Percentiles rank a stretch among this genome's conserved stretches.
phyloP scores from a whole-genome alignment of 2,797 vertebrate species.

The Halcyon badia region DNA sequence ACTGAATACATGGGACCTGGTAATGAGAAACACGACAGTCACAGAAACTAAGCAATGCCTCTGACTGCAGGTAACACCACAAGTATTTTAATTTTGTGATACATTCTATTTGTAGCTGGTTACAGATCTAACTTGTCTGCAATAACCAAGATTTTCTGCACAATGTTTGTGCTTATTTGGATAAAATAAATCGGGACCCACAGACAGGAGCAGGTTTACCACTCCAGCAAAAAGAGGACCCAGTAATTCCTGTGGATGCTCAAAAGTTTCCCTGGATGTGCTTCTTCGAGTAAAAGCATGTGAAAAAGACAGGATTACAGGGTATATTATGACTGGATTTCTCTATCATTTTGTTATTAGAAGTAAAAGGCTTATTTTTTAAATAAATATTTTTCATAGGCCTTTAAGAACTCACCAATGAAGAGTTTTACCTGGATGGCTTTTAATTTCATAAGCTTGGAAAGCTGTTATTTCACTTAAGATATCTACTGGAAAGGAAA shows the following conservation, averaged over 20 bases:
- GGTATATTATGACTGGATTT: background rate
- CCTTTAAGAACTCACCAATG: background rate
- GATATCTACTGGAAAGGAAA: background rate
- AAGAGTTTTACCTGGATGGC: background rate
- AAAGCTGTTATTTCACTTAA: background rate
- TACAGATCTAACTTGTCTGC: background rate
- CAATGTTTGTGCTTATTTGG: background rate
- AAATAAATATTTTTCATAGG: background rate
- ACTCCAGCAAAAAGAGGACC: background rate
- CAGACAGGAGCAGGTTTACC: background rate
- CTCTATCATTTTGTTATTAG: background rate
- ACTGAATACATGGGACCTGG: background rate
- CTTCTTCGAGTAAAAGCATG: background rate
- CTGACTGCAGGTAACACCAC: background rate
- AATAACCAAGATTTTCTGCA: background rate
- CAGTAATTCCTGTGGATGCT: background rate
- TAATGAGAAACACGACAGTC: background rate
- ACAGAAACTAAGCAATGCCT: background rate
- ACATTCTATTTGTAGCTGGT: background rate
- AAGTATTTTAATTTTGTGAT: background rate
- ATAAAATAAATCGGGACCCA: background rate
- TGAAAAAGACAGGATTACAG: background rate
- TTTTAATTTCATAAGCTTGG: background rate
- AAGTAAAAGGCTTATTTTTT: background rate
- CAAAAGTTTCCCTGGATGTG: background rate